Base-by-base conservation (phyloP, 2,113 vertebrate species). In the Diadophis punctatus region DNA sequence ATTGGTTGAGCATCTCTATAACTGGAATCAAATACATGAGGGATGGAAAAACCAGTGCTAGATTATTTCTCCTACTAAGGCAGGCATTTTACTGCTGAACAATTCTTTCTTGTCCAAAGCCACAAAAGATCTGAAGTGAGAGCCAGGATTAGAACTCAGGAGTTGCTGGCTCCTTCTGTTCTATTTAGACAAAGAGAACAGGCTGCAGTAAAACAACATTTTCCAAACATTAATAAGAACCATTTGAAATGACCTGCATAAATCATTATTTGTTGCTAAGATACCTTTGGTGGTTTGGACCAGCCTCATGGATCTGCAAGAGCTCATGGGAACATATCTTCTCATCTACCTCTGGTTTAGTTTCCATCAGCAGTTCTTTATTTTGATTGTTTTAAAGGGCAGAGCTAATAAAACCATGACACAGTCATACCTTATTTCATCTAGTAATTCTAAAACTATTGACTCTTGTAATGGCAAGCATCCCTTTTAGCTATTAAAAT, bases 21-120 rank as follows among this genome's bases (percentile, higher is more conserved):
- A 56, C 30, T 90, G 91, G 94, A 96, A 95, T 95, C 93, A 22
- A 2, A 95, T 93, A 96, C 95, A 95, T 93, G 93, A 96, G 95
- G 96, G 94, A 95, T 97, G 96, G 96, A 96, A 97, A 80, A 97
- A 95, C 93, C 91, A 95, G 94, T 95, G 94, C 96, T 95, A 97
- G 96, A 95, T 95, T 90, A 89, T 74, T 94, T 95, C 84, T 93
- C 91, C 94, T 96, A 96, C 97, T 96, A 96, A 96, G 93, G 95
- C 94, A 97, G 97, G 96, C 96, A 96, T 96, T 97, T 97, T 96
- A 96, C 95, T 96, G 96, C 96, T 94, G 96, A 97, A 96, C 95
- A 97, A 95, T 88, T 91, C 93, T 74, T 96, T 56, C 89, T 94
- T 96, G 95, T 92, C 94, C 94, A 94, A 95, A 95, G 95, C 95